Evolutionary conservation across 2,888 invertebrate species (phyloP).

Genomic region (Lycaena phlaeas): DNA sequence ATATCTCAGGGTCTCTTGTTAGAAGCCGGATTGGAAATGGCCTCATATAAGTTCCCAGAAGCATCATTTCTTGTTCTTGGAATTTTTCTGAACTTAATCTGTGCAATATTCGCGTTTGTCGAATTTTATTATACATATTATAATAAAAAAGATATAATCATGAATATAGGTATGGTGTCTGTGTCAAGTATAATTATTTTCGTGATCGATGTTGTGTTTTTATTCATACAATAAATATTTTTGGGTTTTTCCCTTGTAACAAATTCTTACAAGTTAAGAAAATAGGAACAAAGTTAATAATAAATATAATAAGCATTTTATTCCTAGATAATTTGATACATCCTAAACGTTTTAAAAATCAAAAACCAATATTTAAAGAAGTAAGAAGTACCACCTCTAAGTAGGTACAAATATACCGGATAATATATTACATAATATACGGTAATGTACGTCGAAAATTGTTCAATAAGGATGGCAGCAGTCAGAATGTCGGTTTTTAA

Average conservation of each 20-base stretch:
- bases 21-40: constrained; percentile 31
- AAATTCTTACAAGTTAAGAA: not conserved
- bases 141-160: constrained; percentile 19
- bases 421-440: too few relatives aligned
- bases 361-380: too few relatives aligned
- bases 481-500: too few relatives aligned
- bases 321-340: too few relatives aligned
- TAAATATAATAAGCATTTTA: too few relatives aligned
- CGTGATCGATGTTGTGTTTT: constrained; percentile 28
- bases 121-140: constrained; percentile 23
- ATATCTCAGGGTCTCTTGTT: constrained; percentile 37
- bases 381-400: too few relatives aligned
- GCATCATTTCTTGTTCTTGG: constrained; percentile 26
- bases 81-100: constrained; percentile 25
- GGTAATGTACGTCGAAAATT: too few relatives aligned
- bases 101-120: constrained; percentile 25
- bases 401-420: too few relatives aligned
- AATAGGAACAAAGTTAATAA: not conserved
- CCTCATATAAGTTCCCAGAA: constrained; percentile 28
- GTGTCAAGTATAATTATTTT: constrained; percentile 25
- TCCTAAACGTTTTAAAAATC: too few relatives aligned
- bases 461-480: too few relatives aligned
- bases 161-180: constrained; percentile 33
- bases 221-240: constrained; percentile 11
- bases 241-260: too few relatives aligned